Evolutionary conservation across 2,797 vertebrate species (phyloP).

Genomic region (Enteromius thamalakanensis): DNA sequence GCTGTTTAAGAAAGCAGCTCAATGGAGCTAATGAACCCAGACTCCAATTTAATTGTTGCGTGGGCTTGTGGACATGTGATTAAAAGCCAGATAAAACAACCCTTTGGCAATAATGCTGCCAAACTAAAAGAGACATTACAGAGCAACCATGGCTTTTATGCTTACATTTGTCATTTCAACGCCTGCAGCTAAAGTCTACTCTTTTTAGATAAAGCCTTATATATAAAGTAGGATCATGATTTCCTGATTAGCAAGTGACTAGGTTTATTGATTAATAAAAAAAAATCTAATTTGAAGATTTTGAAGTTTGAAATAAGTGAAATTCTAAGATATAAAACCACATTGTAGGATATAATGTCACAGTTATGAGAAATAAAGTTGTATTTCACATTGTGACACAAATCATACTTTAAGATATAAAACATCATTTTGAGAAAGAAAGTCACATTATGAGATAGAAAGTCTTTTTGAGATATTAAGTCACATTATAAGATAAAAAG

Average conservation of each 20-base stretch:
- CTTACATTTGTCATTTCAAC: neutral
- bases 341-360: too few relatives aligned
- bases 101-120: conserved; percentile 15
- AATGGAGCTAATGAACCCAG: conserved; percentile 43
- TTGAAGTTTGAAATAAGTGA: too few relatives aligned
- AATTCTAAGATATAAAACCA: too few relatives aligned
- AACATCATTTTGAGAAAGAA: too few relatives aligned
- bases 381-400: too few relatives aligned
- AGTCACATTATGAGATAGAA: neutral
- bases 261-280: neutral
- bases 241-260: neutral
- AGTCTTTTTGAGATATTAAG: neutral
- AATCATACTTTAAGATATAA: neutral
- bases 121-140: conserved; percentile 21
- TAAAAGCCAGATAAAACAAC: conserved; percentile 29
- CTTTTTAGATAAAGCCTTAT: conserved; percentile 1
- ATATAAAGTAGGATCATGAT: neutral
- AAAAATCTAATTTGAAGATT: too few relatives aligned
- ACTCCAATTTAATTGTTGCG: conserved; percentile 28
- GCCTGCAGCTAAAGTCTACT: neutral
- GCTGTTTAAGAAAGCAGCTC: conserved; percentile 33
- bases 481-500: neutral
- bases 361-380: too few relatives aligned
- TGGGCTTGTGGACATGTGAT: conserved; percentile 26
- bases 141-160: neutral